Evolutionary conservation across 2,888 invertebrate genomes (phyloP).

Genomic region (Ennomos fuscantarius): DNA sequence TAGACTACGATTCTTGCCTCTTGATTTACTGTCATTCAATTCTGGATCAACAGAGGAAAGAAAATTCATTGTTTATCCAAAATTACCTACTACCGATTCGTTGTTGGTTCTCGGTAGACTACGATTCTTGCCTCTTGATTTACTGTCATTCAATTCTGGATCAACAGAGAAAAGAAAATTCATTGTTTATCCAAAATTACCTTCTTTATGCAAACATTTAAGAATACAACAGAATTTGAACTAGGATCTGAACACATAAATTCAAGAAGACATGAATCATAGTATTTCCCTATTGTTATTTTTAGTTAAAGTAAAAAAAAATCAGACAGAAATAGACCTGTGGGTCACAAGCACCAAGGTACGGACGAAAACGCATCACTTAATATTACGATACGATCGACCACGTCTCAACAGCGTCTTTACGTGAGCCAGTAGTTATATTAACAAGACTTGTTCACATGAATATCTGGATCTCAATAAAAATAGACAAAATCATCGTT

Average conservation of each 20-base stretch:
- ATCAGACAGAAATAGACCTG: constrained; percentile 33
- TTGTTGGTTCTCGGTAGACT: constrained; percentile 1
- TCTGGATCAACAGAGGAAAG: constrained; percentile 20
- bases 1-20: background rate
- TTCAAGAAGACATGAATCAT: background rate
- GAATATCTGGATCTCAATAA: constrained; percentile 51
- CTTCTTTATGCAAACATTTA: too few relatives aligned
- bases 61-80: constrained; percentile 3
- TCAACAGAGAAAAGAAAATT: constrained; percentile 20
- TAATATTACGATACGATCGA: constrained; percentile 60
- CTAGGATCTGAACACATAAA: background rate
- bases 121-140: background rate
- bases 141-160: constrained; percentile 3
- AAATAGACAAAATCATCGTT: constrained; percentile 12
- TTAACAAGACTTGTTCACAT: constrained; percentile 81
- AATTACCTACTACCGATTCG: too few relatives aligned
- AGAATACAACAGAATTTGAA: background rate
- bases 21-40: background rate
- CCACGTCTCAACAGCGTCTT: constrained; percentile 55
- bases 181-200: background rate
- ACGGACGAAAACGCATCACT: constrained; percentile 22
- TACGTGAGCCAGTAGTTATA: constrained; percentile 74
- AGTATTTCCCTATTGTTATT: constrained; percentile 24
- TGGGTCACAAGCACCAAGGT: constrained; percentile 58
- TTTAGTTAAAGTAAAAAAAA: constrained; percentile 18